Conservation (phyloP, 23 tunicate species). For the Corella eumyota region DNA sequence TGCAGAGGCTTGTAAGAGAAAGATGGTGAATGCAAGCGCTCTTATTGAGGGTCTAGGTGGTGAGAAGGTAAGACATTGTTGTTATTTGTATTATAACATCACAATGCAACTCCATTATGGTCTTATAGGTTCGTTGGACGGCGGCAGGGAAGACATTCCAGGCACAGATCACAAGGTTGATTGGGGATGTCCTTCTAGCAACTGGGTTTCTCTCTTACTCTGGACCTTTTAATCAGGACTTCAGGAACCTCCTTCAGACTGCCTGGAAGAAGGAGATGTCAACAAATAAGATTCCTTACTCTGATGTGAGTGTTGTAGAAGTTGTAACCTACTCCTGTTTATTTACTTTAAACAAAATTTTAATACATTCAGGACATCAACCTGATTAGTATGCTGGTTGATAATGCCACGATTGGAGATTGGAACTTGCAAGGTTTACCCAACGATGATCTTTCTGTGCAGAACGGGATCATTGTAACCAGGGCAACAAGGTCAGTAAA, state of each 20-base stretch:
- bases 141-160: slow-evolving; percentile 88
- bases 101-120: background rate
- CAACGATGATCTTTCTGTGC: slow-evolving; percentile 89
- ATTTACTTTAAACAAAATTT: background rate
- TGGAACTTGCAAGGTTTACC: slow-evolving; percentile 98
- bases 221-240: slow-evolving; percentile 98
- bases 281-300: slow-evolving; percentile 66
- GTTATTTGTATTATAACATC: background rate
- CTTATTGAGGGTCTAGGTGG: slow-evolving; percentile 98
- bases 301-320: slow-evolving; percentile 51
- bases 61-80: slow-evolving; percentile 59
- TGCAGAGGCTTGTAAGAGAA: slow-evolving; percentile 96
- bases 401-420: slow-evolving; percentile 92
- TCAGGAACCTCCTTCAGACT: slow-evolving; percentile 60
- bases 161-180: slow-evolving; percentile 76
- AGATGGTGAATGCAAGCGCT: slow-evolving; percentile 97
- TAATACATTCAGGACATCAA: slow-evolving; percentile 93
- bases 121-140: slow-evolving; percentile 94
- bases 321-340: background rate
- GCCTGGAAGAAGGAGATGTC: slow-evolving; percentile 96
- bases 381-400: slow-evolving; percentile 86
- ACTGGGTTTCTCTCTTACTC: slow-evolving; percentile 97
- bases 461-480: slow-evolving; percentile 98
- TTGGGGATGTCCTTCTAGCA: slow-evolving; percentile 94
- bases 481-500: slow-evolving; percentile 90